Evolutionary conservation across 2,113 vertebrate species (phyloP).

Genomic region (Acrocephalus kingi): DNA sequence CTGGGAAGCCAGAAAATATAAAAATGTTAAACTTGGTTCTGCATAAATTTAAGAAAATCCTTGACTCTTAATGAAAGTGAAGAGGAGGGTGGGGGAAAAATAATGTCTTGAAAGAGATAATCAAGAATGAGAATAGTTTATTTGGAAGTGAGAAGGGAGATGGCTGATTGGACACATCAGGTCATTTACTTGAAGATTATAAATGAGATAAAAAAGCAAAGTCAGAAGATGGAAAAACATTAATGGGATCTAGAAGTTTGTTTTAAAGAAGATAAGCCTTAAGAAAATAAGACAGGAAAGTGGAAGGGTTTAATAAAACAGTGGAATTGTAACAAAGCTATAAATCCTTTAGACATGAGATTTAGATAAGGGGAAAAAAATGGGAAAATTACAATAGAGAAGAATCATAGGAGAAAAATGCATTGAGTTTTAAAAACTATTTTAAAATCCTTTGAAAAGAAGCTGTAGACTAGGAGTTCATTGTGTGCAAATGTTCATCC

Average conservation of each 20-base stretch:
- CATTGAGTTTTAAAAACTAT: background rate
- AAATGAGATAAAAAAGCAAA: background rate
- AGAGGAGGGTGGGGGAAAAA: background rate
- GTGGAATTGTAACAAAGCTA: background rate
- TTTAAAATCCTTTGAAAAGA: background rate
- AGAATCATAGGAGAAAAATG: background rate
- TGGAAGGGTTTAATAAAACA: constrained; percentile 1
- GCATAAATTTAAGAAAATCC: background rate
- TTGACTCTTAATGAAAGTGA: background rate
- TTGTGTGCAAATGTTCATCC: background rate
- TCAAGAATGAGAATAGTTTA: background rate
- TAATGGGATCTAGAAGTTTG: background rate
- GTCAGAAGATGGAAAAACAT: background rate
- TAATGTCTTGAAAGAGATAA: background rate
- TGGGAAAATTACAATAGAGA: background rate
- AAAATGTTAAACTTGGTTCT: background rate
- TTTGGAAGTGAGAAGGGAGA: background rate
- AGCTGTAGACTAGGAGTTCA: background rate
- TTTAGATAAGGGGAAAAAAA: background rate
- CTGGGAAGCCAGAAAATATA: background rate
- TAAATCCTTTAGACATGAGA: constrained; percentile 15
- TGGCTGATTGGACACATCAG: background rate
- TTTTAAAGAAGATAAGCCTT: constrained; percentile 20
- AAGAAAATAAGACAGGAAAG: background rate
- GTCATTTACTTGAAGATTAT: background rate